Evolutionary conservation across 2,888 invertebrate species (phyloP).

Genomic region (Dorcus parallelipipedus): DNA sequence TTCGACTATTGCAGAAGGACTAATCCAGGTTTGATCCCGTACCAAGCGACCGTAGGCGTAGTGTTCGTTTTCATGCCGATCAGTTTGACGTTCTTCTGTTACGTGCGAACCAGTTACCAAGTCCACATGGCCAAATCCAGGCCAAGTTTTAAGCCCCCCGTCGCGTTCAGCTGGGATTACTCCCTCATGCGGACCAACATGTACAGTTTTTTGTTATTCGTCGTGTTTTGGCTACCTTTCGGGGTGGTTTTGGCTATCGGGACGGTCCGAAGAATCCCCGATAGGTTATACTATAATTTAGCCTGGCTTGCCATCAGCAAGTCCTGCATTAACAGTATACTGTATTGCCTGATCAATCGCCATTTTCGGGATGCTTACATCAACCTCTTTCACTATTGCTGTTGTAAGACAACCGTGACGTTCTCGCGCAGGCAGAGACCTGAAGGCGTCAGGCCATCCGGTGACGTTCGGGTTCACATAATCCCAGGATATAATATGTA

Average conservation of each 20-base stretch:
- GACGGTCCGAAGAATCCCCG: conserved; percentile 50
- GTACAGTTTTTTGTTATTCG: conserved; percentile 60
- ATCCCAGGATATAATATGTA: conserved; percentile 69
- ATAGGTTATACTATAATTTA: conserved; percentile 61
- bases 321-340: conserved; percentile 63
- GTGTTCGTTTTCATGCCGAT: conserved; percentile 60
- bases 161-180: conserved; percentile 61
- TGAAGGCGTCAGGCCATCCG: conserved; percentile 49
- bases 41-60: conserved; percentile 56
- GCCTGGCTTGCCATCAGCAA: conserved; percentile 70
- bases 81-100: conserved; percentile 54
- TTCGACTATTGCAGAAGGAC: conserved; percentile 66
- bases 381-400: conserved; percentile 75
- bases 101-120: conserved; percentile 52
- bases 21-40: conserved; percentile 55
- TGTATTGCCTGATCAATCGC: conserved; percentile 63
- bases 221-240: conserved; percentile 68
- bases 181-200: conserved; percentile 62
- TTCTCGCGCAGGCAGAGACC: conserved; percentile 60
- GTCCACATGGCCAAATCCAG: conserved; percentile 54
- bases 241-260: conserved; percentile 58
- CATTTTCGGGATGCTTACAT: conserved; percentile 70
- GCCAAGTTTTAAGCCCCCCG: conserved; percentile 61
- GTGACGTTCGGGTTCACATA: conserved; percentile 72
- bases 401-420: conserved; percentile 72